phyloP scores from a whole-genome alignment of 2,888 invertebrate genomes.

The Eubasilissa splendida region DNA sequence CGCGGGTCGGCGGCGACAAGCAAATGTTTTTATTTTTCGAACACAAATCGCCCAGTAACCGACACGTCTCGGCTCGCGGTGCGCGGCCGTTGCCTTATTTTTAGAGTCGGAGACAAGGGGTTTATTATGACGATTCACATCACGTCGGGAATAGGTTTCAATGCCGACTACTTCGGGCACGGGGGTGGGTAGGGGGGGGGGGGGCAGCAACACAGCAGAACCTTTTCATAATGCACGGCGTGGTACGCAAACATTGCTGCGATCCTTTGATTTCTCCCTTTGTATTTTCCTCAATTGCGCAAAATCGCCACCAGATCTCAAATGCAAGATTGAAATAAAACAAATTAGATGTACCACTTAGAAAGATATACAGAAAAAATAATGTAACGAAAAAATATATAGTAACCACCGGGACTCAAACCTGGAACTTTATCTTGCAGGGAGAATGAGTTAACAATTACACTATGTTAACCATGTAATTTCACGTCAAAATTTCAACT shows the following conservation, averaged over 20 bases:
- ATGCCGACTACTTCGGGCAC: neutral
- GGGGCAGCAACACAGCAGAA: neutral
- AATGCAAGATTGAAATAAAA: no score
- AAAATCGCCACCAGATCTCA: no score
- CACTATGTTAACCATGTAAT: no score
- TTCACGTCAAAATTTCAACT: no score
- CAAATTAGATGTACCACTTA: no score
- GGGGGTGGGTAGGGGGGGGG: no score
- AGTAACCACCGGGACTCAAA: no score
- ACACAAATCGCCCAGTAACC: conserved; percentile 27
- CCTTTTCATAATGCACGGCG: conserved; percentile 4
- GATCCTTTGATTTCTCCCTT: neutral
- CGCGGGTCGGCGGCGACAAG: conserved; percentile 37
- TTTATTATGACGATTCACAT: conserved; percentile 33
- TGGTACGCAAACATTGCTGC: neutral
- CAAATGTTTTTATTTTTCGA: conserved; percentile 14
- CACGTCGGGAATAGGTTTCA: conserved; percentile 22
- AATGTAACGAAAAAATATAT: no score
- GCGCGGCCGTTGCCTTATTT: neutral
- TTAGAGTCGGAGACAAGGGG: conserved; percentile 28
- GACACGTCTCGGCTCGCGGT: neutral
- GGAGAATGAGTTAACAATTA: no score
- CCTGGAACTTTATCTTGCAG: no score
- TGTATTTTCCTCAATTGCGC: no score
- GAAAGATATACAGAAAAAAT: no score